Evolutionary conservation across 2,113 vertebrate species (phyloP), one percentile per base, ranked within the genome.

Genomic region (Pristiophorus japonicus): DNA sequence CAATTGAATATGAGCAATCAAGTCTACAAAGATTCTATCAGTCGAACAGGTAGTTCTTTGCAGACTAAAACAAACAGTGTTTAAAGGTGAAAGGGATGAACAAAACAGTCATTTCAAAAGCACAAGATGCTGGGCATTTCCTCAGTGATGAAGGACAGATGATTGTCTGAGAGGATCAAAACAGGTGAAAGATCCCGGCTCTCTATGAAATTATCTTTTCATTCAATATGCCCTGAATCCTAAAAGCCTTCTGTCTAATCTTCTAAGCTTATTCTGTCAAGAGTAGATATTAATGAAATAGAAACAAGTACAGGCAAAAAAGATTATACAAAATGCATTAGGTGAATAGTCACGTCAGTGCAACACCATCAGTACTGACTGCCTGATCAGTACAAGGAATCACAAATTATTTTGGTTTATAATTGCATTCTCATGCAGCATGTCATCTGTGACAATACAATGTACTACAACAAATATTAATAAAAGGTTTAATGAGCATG

Each of bases 181-280:
- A 59, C 85, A 88, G 47, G 24, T 88, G 85, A 93, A 62, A 93
- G 66, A 93, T 65, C 62, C 62, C 90, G 38, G 90, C n/a, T 42
- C 62, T 65, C 55, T 22, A 63, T 65, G 34, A 22, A 93, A 93
- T n/a, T 93, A 93, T 93, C 90, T 65, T 63, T 93, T 93, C 90
- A 93, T 93, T 93, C 62, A 93, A 93, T 93, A 65, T 93, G 90
- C n/a, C 0, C 90, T 38, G 59, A 27, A 93, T 42, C 45, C 90
- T 66, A 22, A 93, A 65, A 93, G 90, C n/a, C 90, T 93, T 20
- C 90, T 42, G 34, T 65, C 45, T 93, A 90, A 90, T 90, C 47
- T 90, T 90, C 27, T 90, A 59, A 90, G 87, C 45, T 90, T 90
- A 90, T 62, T 90, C 55, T 90, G 12, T 90, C 55, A 59, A 27